Evolutionary conservation across 2,797 vertebrate species (phyloP).

Genomic region (Ctenopoma kingsleyae): DNA sequence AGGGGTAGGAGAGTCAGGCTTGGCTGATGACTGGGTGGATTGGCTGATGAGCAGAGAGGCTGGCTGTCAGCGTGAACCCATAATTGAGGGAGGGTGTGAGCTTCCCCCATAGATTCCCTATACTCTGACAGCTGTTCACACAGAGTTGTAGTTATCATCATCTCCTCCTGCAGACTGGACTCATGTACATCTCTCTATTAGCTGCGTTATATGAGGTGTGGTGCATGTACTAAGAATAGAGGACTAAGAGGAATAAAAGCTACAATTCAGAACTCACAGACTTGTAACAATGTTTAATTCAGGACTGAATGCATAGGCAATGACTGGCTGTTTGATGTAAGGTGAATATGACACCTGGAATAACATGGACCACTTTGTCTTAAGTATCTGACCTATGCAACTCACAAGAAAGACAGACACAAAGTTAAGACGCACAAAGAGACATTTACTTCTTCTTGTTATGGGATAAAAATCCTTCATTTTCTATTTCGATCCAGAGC

Average conservation of each 20-base stretch:
- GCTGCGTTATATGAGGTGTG: constrained; percentile 6
- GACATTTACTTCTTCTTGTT: constrained; percentile 53
- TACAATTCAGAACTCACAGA: neutral
- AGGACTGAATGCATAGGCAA: constrained; percentile 1
- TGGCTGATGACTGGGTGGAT: constrained; percentile 53
- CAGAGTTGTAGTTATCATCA: constrained; percentile 42
- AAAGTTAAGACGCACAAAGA: constrained; percentile 23
- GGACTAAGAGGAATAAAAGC: neutral
- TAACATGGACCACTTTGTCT: constrained; percentile 20
- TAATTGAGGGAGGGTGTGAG: constrained; percentile 76
- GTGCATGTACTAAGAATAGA: neutral
- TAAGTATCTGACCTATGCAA: constrained; percentile 36
- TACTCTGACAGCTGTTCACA: constrained; percentile 65
- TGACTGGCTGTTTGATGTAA: neutral
- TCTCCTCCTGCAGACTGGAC: constrained; percentile 34
- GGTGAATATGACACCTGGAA: constrained; percentile 7
- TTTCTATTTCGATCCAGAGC: constrained; percentile 61
- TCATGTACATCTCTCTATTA: constrained; percentile 34
- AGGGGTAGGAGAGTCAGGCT: constrained; percentile 26
- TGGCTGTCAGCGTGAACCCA: constrained; percentile 66
- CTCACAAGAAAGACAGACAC: constrained; percentile 33
- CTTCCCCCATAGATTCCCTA: constrained; percentile 54
- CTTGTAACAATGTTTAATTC: neutral
- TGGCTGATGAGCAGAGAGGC: constrained; percentile 59
- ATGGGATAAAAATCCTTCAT: constrained; percentile 46